Evolutionary conservation across 2,888 invertebrate genomes (phyloP).

Genomic region (Cyclophora punctaria): DNA sequence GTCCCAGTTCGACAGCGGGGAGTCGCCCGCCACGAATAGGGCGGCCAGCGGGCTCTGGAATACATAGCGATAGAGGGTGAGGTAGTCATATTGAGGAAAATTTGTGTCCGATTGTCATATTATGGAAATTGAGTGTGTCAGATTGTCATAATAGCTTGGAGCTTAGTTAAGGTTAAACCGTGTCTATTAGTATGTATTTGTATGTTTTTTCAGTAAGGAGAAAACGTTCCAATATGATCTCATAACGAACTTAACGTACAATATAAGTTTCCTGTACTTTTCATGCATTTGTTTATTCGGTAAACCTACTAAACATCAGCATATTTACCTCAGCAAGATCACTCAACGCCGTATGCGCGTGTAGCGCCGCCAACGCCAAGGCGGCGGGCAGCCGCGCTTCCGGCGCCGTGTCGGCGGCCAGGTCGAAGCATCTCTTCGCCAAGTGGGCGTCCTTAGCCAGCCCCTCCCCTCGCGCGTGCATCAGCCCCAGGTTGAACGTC

Average conservation of each 20-base stretch:
- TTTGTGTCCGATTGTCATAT: too few relatives aligned
- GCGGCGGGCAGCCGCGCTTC: slow-evolving; percentile 95
- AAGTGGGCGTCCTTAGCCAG: slow-evolving; percentile 92
- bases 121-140: too few relatives aligned
- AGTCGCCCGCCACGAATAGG: slow-evolving; percentile 79
- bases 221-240: too few relatives aligned
- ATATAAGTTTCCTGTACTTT: too few relatives aligned
- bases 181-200: too few relatives aligned
- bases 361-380: slow-evolving; percentile 45
- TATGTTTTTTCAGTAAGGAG: too few relatives aligned
- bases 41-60: slow-evolving; percentile 78
- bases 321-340: not conserved
- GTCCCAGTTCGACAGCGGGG: slow-evolving; percentile 92
- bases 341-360: slow-evolving; percentile 18
- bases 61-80: slow-evolving; percentile 11
- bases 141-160: too few relatives aligned
- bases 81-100: too few relatives aligned
- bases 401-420: slow-evolving; percentile 82
- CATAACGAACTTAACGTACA: too few relatives aligned
- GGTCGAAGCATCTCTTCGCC: slow-evolving; percentile 98
- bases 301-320: too few relatives aligned
- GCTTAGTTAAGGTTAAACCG: too few relatives aligned
- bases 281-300: too few relatives aligned
- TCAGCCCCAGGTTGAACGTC: slow-evolving; percentile 99
- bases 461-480: slow-evolving; percentile 98